Conservation (phyloP, 2,797 vertebrate species). For the Siniperca obscura region DNA sequence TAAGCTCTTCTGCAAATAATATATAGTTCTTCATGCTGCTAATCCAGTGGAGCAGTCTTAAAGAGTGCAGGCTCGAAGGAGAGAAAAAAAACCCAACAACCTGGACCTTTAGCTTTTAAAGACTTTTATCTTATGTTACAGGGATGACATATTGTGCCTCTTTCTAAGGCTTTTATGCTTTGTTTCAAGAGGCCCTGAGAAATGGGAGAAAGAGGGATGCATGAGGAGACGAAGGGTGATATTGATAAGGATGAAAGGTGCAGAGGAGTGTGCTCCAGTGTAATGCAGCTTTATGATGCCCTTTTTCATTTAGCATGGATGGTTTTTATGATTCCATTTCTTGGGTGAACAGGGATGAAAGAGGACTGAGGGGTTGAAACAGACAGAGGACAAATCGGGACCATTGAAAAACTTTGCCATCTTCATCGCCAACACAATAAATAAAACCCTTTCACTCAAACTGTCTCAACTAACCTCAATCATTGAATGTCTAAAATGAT, state of each 20-base stretch:
- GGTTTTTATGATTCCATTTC: conserved; percentile 87
- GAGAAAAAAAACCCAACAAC: conserved; percentile 59
- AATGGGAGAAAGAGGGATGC: conserved; percentile 61
- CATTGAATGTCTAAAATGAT: conserved; percentile 37
- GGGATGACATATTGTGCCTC: conserved; percentile 84
- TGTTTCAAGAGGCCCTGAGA: conserved; percentile 76
- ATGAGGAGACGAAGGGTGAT: conserved; percentile 74
- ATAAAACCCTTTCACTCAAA: conserved; percentile 38
- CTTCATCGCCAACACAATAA: conserved; percentile 24
- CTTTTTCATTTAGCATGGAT: conserved; percentile 86
- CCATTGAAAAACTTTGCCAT: conserved; percentile 43
- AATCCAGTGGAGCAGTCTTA: conserved; percentile 90
- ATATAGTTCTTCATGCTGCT: conserved; percentile 95
- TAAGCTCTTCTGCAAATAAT: conserved; percentile 97
- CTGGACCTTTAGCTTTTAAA: conserved; percentile 84
- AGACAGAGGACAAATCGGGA: conserved; percentile 66
- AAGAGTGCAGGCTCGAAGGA: conserved; percentile 75
- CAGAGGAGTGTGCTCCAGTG: conserved; percentile 79
- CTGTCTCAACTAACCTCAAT: conserved; percentile 14
- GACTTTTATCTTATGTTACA: conserved; percentile 87
- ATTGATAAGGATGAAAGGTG: conserved; percentile 85
- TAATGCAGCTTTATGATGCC: conserved; percentile 85
- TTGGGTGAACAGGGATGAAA: conserved; percentile 79
- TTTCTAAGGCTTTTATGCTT: conserved; percentile 85
- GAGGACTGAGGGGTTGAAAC: conserved; percentile 66